phyloP scores from a whole-genome alignment of 2,888 invertebrate genomes.

The Agriotes lineatus region DNA sequence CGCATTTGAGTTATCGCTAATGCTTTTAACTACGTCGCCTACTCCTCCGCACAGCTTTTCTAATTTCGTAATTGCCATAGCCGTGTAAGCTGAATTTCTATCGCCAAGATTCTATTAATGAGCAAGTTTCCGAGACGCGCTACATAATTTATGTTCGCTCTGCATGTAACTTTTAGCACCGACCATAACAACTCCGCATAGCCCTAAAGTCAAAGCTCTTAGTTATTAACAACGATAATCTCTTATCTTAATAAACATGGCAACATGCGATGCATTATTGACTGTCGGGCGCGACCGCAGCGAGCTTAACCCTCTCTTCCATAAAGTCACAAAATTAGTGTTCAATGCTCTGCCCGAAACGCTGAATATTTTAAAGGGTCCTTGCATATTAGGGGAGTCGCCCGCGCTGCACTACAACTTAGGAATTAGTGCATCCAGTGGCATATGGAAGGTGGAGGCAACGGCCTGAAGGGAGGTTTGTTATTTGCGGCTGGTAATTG shows the following conservation, averaged over 20 bases:
- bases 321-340: constrained; percentile 24
- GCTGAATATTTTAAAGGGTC: constrained; percentile 19
- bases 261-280: background rate
- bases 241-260: background rate
- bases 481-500: constrained; percentile 48
- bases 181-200: too few relatives aligned
- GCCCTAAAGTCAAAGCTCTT: too few relatives aligned
- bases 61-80: too few relatives aligned
- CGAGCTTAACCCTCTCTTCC: background rate
- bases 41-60: too few relatives aligned
- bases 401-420: constrained; percentile 34
- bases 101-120: too few relatives aligned
- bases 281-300: background rate
- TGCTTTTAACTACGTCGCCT: too few relatives aligned
- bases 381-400: constrained; percentile 12
- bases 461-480: constrained; percentile 44
- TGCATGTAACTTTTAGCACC: too few relatives aligned
- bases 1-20: too few relatives aligned
- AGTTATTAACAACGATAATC: too few relatives aligned
- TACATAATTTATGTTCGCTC: too few relatives aligned
- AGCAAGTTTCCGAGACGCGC: too few relatives aligned
- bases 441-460: constrained; percentile 46
- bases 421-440: constrained; percentile 44
- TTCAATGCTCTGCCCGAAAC: constrained; percentile 17
- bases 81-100: too few relatives aligned